phyloP scores from a whole-genome alignment of 2,797 vertebrate species.

The Oreochromis mossambicus region DNA sequence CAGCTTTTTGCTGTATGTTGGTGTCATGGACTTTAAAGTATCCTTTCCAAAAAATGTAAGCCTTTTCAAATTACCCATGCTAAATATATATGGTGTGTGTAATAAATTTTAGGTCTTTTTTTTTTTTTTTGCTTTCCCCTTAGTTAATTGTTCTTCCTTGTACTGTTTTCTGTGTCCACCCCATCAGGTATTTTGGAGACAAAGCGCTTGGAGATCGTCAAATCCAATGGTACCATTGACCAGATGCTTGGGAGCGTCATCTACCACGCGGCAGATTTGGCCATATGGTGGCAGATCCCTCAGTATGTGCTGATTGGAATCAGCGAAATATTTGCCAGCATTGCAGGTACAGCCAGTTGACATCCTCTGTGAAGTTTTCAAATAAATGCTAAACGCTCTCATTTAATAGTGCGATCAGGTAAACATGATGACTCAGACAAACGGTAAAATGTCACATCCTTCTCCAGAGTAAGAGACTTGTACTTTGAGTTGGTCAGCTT shows the following conservation, averaged over 20 bases:
- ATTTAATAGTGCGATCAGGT: background rate
- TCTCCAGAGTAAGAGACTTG: background rate
- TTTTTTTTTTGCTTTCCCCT: background rate
- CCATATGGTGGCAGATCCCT: conserved; percentile 98
- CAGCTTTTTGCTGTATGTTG: conserved; percentile 30
- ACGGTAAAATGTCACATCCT: background rate
- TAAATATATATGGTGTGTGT: background rate
- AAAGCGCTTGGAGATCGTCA: conserved; percentile 86
- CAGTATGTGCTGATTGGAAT: conserved; percentile 96
- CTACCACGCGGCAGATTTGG: conserved; percentile 88
- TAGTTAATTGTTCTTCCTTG: background rate
- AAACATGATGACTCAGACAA: conserved; percentile 1
- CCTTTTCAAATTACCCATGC: background rate
- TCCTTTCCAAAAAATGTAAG: background rate
- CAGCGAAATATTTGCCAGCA: conserved; percentile 98
- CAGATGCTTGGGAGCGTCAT: conserved; percentile 86
- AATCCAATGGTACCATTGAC: conserved; percentile 76
- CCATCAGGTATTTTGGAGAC: conserved; percentile 91
- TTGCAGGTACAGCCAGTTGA: conserved; percentile 83
- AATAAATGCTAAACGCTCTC: background rate
- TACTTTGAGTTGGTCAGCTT: background rate
- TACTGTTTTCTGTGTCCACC: conserved; percentile 2
- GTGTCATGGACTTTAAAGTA: conserved; percentile 8
- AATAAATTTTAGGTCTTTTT: background rate
- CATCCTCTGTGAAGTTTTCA: background rate